Evolutionary conservation across 2,888 invertebrate genomes (phyloP).

Genomic region (Spodoptera littoralis): DNA sequence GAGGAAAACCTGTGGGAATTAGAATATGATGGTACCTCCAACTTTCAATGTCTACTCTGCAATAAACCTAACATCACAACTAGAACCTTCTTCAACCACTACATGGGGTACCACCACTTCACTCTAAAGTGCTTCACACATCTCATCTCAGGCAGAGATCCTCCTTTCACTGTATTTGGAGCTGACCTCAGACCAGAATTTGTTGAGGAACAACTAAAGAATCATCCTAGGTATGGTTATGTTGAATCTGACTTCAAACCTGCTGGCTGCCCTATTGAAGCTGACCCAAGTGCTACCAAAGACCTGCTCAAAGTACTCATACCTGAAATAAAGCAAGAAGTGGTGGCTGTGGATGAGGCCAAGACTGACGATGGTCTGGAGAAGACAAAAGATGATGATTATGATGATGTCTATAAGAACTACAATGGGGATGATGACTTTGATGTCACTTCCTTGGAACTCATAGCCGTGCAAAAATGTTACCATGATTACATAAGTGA

Average conservation of each 20-base stretch:
- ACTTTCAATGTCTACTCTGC: conserved; percentile 79
- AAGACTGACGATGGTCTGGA: conserved; percentile 54
- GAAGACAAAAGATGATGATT: conserved; percentile 47
- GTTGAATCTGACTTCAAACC: conserved; percentile 69
- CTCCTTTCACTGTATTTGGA: conserved; percentile 78
- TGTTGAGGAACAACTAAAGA: conserved; percentile 74
- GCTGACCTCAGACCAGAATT: conserved; percentile 79
- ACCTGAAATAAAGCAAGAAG: conserved; percentile 68
- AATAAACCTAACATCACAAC: conserved; percentile 71
- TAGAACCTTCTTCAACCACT: conserved; percentile 79
- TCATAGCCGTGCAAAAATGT: conserved; percentile 79
- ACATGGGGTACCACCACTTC: conserved; percentile 82
- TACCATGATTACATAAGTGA: conserved; percentile 79
- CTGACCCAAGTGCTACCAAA: conserved; percentile 50
- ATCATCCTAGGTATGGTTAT: conserved; percentile 73
- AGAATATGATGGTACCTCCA: conserved; percentile 70
- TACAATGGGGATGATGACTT: conserved; percentile 83
- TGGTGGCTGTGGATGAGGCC: conserved; percentile 47
- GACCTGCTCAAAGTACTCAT: conserved; percentile 62
- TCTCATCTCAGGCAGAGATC: conserved; percentile 76
- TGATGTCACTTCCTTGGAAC: conserved; percentile 82
- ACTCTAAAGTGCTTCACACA: conserved; percentile 82
- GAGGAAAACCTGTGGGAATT: conserved; percentile 77
- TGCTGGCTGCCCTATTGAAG: conserved; percentile 26
- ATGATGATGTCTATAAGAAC: conserved; percentile 57